Conservation (phyloP, 2,797 vertebrate genomes). For the Limosa lapponica region DNA sequence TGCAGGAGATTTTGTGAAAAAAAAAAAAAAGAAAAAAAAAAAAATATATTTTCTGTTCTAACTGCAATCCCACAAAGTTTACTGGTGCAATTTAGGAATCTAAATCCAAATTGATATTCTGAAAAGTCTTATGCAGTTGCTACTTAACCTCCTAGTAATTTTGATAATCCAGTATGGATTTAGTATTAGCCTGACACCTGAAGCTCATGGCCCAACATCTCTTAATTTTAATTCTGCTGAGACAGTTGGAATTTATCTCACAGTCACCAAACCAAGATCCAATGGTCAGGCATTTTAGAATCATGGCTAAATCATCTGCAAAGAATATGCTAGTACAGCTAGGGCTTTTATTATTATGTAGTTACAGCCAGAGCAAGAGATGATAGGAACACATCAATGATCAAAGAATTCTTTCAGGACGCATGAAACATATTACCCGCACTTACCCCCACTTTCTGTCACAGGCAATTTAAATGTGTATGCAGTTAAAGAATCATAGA, state of each 20-base stretch:
- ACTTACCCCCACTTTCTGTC: not conserved
- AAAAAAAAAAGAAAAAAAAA: not conserved
- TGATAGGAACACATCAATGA: not conserved
- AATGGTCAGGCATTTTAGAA: not conserved
- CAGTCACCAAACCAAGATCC: not conserved
- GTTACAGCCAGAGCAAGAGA: not conserved
- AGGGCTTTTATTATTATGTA: not conserved
- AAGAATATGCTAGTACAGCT: not conserved
- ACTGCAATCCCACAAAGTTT: not conserved
- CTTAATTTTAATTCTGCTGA: not conserved
- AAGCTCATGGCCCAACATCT: not conserved
- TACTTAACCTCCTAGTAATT: not conserved
- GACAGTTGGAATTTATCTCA: not conserved
- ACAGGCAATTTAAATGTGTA: not conserved
- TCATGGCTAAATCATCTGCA: not conserved
- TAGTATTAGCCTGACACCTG: not conserved
- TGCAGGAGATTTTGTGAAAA: not conserved
- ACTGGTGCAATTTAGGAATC: not conserved
- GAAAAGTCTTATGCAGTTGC: not conserved
- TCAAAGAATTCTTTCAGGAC: not conserved
- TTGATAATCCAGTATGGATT: not conserved
- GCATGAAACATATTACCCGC: not conserved
- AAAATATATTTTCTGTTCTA: not conserved
- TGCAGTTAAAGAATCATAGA: not conserved
- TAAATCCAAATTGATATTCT: not conserved